phyloP scores from a whole-genome alignment of 2,113 vertebrate species.

The Apodemus speciosus region DNA sequence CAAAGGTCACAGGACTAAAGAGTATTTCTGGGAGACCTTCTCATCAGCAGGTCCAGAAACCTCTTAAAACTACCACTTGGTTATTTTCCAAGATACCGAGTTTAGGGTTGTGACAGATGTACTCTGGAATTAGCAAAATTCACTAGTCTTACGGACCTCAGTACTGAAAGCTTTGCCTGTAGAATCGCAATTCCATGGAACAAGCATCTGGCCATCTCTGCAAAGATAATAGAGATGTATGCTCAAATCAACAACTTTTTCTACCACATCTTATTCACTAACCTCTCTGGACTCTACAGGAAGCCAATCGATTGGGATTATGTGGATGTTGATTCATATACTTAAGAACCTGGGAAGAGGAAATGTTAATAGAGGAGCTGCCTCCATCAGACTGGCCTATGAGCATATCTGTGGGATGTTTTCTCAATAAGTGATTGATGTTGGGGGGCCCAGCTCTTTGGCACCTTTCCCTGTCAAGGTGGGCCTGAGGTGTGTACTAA shows the following conservation, averaged over 20 bases:
- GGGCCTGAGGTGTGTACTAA: background rate
- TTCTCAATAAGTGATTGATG: background rate
- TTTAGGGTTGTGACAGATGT: background rate
- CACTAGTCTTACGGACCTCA: background rate
- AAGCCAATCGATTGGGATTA: background rate
- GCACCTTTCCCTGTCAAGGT: background rate
- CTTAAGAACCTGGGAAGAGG: background rate
- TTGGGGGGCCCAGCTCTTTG: background rate
- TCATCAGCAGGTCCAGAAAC: background rate
- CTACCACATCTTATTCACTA: background rate
- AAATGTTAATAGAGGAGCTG: background rate
- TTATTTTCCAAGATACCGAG: background rate
- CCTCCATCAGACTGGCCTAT: background rate
- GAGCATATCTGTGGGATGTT: no score
- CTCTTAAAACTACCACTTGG: background rate
- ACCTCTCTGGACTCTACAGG: background rate
- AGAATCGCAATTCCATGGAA: background rate
- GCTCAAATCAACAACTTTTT: background rate
- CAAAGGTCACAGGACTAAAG: background rate
- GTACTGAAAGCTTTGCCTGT: background rate
- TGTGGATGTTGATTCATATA: background rate
- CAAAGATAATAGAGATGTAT: background rate
- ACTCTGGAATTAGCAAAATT: background rate
- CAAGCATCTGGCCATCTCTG: background rate
- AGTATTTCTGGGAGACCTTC: background rate